Evolutionary conservation across 2,888 invertebrate genomes (phyloP), one percentile per base, ranked within the genome.

Genomic region (Drosophila nigricruria): DNA sequence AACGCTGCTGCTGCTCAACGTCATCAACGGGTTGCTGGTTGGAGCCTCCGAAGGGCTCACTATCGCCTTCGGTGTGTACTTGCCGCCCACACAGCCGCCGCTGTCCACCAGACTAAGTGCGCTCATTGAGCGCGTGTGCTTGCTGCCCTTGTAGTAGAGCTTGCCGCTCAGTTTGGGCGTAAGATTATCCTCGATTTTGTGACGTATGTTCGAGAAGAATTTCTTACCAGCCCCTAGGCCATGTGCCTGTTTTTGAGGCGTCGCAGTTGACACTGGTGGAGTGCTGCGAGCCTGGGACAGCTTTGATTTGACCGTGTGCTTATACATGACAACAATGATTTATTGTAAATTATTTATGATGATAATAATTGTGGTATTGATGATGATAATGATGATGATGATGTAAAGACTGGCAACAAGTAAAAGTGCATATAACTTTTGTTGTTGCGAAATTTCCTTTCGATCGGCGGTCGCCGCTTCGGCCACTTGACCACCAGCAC

Each of bases 151-250:
- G 70, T 89, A 91, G 59, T 92, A 91, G 9, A 92, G 82, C 66
- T 91, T 92, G 8, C 91, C 89, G 18, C 84, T 79, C 27, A 91
- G 72, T 65, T 91, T 92, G 49, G 93, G 92, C 42, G 92, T 91
- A 6, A 93, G 79, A 82, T 91, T 91, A 61, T 93, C 92, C 76
- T 93, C 93, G 65, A 93, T 92, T 73, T 92, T 93, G 70, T 93
- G 92, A 3, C 92, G 91, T 69, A 93, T 91, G 79, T 91, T 92
- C 6, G 92, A 90, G 67, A 91, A 92, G 67, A 93, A 90, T 14
- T 81, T 86, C 58, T 81, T 88, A 38, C 88, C 82, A 20, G 79
- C 88, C 4, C 81, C 81, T 40, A 88, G 25, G 20, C 73, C 79
- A 27, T 81, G 70, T 2, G 49, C 38, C 30, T 70, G 58, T 40